Evolutionary conservation across 1,140 invertebrate genomes (phyloP).

Genomic region (Acyrthosiphon pisum): DNA sequence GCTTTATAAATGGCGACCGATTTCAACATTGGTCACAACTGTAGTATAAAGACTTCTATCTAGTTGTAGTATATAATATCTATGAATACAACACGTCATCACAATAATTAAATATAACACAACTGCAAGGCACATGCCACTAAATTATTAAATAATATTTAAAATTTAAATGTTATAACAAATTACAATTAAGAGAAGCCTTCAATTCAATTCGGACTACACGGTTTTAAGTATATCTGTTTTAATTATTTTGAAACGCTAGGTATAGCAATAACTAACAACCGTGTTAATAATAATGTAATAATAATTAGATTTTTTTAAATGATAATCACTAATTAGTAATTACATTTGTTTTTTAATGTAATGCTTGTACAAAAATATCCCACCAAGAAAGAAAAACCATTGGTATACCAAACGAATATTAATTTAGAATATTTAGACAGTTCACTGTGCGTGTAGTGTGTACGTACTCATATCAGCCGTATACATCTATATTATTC

Average conservation of each 20-base stretch:
- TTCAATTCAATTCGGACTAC: neutral
- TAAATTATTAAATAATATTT: neutral
- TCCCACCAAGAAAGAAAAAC: neutral
- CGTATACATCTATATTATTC: neutral
- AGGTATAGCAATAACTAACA: neutral
- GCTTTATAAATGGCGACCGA: too few species aligned
- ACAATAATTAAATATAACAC: neutral
- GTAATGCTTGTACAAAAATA: neutral
- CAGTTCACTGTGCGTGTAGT: neutral
- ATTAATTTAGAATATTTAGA: neutral
- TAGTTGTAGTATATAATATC: too few species aligned
- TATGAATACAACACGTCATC: neutral
- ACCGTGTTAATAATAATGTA: neutral
- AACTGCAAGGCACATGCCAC: neutral
- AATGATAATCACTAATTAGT: neutral
- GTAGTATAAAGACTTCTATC: too few species aligned
- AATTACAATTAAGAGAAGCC: neutral
- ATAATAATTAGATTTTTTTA: neutral
- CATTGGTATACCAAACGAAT: neutral
- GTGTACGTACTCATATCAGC: too few species aligned
- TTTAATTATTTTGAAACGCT: neutral
- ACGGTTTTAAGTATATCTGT: neutral
- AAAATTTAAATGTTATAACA: neutral
- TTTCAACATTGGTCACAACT: too few species aligned
- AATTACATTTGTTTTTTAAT: neutral